Evolutionary conservation across 2,888 invertebrate genomes (phyloP).

Genomic region (Drosophila lacicola): DNA sequence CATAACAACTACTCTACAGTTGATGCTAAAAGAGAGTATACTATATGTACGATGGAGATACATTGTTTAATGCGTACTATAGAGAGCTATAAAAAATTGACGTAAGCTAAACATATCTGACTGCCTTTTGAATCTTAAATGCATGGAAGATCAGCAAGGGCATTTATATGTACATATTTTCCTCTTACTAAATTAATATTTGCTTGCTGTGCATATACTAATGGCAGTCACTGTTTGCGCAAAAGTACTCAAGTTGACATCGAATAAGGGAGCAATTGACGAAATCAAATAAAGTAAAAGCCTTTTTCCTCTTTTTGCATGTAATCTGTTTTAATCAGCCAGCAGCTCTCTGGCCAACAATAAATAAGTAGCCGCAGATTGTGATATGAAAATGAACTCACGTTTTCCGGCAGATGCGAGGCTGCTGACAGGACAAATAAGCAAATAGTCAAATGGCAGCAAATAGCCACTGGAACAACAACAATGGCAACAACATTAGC

Average conservation of each 20-base stretch:
- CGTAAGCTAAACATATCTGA: no score
- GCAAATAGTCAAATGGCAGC: constrained; percentile 23
- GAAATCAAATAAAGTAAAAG: constrained; percentile 13
- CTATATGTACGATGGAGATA: no score
- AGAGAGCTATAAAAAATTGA: no score
- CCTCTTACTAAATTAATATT: background rate
- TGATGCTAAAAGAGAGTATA: no score
- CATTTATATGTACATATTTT: background rate
- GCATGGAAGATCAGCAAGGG: background rate
- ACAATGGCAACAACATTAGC: constrained; percentile 35
- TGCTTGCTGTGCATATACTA: background rate
- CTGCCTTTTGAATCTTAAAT: background rate
- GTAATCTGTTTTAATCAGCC: constrained; percentile 38
- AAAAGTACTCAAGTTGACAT: constrained; percentile 28
- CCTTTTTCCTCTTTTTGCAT: background rate
- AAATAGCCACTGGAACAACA: constrained; percentile 10
- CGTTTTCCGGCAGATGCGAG: constrained; percentile 12
- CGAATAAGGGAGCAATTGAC: constrained; percentile 38
- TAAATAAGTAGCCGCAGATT: constrained; percentile 10
- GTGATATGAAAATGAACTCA: constrained; percentile 34
- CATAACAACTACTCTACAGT: no score
- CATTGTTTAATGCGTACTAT: no score
- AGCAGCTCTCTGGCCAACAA: constrained; percentile 18
- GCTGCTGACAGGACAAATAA: constrained; percentile 36
- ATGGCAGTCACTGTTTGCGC: constrained; percentile 10